A percentile compares a stretch with the other conserved stretches of the same genome.
Evolutionary conservation across 2,797 vertebrate species (phyloP).

Genomic region (Acipenser transmontanus): DNA sequence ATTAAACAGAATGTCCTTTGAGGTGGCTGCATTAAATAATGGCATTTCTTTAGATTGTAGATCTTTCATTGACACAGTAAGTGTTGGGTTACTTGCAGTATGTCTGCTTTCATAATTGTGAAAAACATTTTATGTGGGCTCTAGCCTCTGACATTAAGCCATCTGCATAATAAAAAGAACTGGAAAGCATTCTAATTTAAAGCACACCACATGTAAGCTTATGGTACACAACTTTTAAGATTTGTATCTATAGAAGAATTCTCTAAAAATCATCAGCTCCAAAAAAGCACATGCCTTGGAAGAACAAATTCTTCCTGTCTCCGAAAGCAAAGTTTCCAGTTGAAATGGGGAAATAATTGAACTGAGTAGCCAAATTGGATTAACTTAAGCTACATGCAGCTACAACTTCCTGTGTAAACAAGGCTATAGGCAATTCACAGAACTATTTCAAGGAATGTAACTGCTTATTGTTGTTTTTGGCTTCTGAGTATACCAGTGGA

Average conservation of each 20-base stretch:
- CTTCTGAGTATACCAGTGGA: constrained; percentile 42
- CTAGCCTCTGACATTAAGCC: constrained; percentile 29
- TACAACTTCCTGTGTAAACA: constrained; percentile 67
- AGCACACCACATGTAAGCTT: constrained; percentile 49
- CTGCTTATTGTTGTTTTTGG: constrained; percentile 59
- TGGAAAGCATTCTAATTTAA: constrained; percentile 37
- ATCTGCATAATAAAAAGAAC: constrained; percentile 25
- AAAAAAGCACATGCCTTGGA: constrained; percentile 28
- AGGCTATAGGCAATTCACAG: constrained; percentile 61
- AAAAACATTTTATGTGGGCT: background rate
- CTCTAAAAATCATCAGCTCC: constrained; percentile 34
- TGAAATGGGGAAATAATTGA: constrained; percentile 57
- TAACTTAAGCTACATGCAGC: constrained; percentile 61
- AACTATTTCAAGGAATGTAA: constrained; percentile 52
- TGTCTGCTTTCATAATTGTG: background rate
- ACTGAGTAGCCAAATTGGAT: constrained; percentile 54
- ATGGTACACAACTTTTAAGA: constrained; percentile 44
- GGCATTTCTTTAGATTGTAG: too few relatives aligned
- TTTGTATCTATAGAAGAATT: constrained; percentile 47
- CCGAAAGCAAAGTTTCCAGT: constrained; percentile 38
- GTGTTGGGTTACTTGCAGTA: constrained; percentile 2
- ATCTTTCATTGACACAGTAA: background rate
- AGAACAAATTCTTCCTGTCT: constrained; percentile 39
- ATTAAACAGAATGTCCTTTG: background rate
- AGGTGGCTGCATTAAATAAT: background rate